A percentile compares a stretch with the other conserved stretches of the same genome.
Conservation (phyloP, 2,888 invertebrate genomes). For the Diadegma fenestrale region DNA sequence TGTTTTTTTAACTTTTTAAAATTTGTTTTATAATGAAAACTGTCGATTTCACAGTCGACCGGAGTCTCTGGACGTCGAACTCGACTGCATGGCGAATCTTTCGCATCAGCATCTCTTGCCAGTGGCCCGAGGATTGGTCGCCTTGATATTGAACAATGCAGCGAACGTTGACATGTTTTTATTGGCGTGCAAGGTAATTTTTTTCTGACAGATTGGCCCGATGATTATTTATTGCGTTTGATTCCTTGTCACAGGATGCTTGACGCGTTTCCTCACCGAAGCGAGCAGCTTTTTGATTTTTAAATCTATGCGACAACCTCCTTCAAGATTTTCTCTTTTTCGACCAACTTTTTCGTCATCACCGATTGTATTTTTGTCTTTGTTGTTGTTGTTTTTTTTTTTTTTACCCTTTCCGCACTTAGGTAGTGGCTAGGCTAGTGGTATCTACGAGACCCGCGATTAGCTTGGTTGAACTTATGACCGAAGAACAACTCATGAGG, state of each 20-base stretch:
- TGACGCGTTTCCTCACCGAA: not conserved
- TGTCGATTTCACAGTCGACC: conserved; percentile 72
- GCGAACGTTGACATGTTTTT: conserved; percentile 94
- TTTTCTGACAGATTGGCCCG: not conserved
- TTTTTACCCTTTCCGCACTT: conserved; percentile 63
- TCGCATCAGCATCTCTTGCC: conserved; percentile 88
- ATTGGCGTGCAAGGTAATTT: conserved; percentile 92
- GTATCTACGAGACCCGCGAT: conserved; percentile 92
- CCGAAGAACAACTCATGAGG: conserved; percentile 91
- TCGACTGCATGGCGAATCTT: conserved; percentile 79
- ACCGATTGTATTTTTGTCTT: conserved; percentile 66
- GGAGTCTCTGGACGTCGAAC: conserved; percentile 78
- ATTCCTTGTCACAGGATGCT: not conserved
- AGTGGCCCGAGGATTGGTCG: conserved; percentile 92
- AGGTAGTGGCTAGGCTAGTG: conserved; percentile 94
- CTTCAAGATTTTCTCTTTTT: not conserved
- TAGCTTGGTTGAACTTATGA: conserved; percentile 90
- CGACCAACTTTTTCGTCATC: conserved; percentile 37
- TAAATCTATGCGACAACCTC: not conserved
- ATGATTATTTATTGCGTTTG: not conserved
- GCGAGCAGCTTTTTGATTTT: conserved; percentile 1
- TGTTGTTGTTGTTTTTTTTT: conserved; percentile 10
- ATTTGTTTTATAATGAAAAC: not conserved
- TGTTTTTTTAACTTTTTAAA: not conserved
- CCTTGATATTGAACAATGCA: conserved; percentile 92